Base-by-base conservation (phyloP, 2,113 vertebrate genomes). In the Pan paniscus region DNA sequence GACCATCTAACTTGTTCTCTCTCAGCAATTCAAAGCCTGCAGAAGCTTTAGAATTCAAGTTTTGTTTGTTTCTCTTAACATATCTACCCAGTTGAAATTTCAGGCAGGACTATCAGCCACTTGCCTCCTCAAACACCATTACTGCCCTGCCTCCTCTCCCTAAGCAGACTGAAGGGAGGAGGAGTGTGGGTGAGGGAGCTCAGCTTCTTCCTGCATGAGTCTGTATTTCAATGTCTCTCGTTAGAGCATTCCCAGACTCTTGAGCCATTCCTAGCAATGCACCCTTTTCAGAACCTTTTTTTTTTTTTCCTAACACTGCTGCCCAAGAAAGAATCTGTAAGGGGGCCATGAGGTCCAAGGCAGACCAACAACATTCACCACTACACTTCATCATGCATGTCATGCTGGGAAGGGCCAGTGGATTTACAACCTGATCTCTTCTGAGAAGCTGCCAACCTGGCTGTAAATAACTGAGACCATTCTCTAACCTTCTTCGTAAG, bases 401-500 rank as follows among this genome's bases (percentile, higher is more conserved):
- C 5, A 17, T 20, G 52, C 38, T 10, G 46, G 20, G 30, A 30
- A 30, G 27, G 8, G 52, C 46, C 55, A 40, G 38, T 6, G 8
- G 67, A 22, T 89, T 67, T 48, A 10, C 38, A 32, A 17, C 38
- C 30, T 30, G 23, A 10, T 73, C 10, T 57, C 46, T 84, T 89
- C 61, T 27, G 38, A 50, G 4, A 90, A 40, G 72, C 84, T 76
- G 35, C 50, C 59, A 50, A 13, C n/a, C 84, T 22, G 72, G 14
- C 79, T 75, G 6, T 35, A 73, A 64, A 89, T 59, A 55, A 72
- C 18, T 27, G 18, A 84, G 83, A 79, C 25, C 27, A 46, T 48
- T 64, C 52, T 38, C 55, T 55, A 79, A 84, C 11, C 20, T n/a
- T 92, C 40, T 93, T 80, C 48, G 35, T 95, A 79, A 89, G 96